Percentiles rank a stretch among this genome's conserved stretches.
These are phyloP conservation scores for Baccha elongata DNA, from an alignment of 2,888 invertebrate species.

Conservation along the genomic window DNA sequence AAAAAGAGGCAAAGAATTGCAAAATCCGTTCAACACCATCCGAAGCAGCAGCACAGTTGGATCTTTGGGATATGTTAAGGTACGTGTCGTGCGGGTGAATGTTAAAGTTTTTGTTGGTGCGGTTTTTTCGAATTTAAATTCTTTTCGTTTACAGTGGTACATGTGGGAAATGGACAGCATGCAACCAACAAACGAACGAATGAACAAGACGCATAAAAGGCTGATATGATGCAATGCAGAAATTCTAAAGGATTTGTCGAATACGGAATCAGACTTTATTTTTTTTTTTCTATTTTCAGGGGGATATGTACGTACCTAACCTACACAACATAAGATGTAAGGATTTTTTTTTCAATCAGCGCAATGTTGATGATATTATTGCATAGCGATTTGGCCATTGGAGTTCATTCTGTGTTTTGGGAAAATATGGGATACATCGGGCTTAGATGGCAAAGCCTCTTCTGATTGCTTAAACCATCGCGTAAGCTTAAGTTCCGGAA, in stretches of 20 bases:
- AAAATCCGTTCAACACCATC: slow-evolving; percentile 15
- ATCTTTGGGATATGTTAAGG: no score
- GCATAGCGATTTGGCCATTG: no score
- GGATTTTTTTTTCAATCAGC: no score
- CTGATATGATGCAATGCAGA: slow-evolving; percentile 31
- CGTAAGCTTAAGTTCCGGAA: no score
- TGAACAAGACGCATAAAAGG: not conserved
- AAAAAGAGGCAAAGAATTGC: slow-evolving; percentile 11
- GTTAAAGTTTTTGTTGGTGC: slow-evolving; percentile 44
- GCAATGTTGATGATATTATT: no score
- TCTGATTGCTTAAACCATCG: no score
- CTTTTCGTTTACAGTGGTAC: slow-evolving; percentile 17
- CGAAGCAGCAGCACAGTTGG: not conserved
- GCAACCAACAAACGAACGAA: slow-evolving; percentile 5
- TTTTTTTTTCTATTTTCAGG: no score
- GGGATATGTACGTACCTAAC: no score
- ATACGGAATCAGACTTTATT: slow-evolving; percentile 3
- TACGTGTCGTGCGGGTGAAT: slow-evolving; percentile 26
- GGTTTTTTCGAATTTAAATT: slow-evolving; percentile 36
- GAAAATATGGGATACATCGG: no score
- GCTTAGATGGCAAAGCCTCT: no score
- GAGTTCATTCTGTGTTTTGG: no score
- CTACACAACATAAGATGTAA: no score
- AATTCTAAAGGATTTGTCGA: slow-evolving; percentile 19
- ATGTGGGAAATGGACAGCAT: slow-evolving; percentile 41